phyloP scores from a whole-genome alignment of 2,113 vertebrate species.

The Gallinago paraguaiae region DNA sequence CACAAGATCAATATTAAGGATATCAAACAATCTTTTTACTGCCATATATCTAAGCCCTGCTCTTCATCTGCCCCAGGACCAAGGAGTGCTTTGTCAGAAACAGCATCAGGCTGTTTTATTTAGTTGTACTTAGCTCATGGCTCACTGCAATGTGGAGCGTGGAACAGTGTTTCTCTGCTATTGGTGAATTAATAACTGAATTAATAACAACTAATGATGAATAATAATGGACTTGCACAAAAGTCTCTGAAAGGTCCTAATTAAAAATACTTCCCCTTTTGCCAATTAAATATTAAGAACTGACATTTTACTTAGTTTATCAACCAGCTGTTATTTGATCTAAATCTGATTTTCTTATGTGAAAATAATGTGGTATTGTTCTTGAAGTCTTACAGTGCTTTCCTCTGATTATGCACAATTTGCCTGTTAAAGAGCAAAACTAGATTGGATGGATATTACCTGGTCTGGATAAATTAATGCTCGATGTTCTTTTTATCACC shows the following conservation, averaged over 20 bases:
- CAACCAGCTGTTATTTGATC: not conserved
- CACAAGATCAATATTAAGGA: not conserved
- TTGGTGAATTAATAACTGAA: not conserved
- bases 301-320: not conserved
- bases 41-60: not conserved
- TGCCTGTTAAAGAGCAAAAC: not conserved
- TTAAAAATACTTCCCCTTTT: constrained; percentile 1
- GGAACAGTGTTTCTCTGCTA: not conserved
- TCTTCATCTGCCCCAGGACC: not conserved
- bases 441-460: not conserved
- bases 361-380: not conserved
- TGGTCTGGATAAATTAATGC: not conserved
- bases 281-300: not conserved
- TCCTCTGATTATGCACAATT: not conserved
- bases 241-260: not conserved
- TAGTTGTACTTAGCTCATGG: accelerated
- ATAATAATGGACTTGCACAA: not conserved
- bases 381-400: not conserved
- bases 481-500: not conserved
- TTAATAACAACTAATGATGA: not conserved
- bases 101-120: not conserved
- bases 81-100: not conserved
- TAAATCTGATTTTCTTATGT: not conserved
- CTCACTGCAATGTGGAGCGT: accelerated
- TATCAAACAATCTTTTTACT: not conserved